phyloP scores from a whole-genome alignment of 1,140 invertebrate genomes.

The Drosophila murphyi region DNA sequence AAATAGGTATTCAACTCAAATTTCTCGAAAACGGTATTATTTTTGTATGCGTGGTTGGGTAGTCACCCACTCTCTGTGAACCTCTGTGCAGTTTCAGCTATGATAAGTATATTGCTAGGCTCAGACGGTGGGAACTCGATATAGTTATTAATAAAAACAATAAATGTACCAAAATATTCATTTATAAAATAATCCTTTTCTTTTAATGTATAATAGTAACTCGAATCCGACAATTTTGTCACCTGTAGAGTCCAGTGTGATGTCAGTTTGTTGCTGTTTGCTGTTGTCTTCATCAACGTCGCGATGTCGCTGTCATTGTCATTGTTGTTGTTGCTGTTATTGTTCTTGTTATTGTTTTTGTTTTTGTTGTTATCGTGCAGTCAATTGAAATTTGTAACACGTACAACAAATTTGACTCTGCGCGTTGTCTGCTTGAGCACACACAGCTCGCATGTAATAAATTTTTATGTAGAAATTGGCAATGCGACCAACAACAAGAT shows the following conservation, averaged over 20 bases:
- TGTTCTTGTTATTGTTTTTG: constrained; percentile 14
- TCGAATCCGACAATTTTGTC: constrained; percentile 32
- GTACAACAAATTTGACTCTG: constrained; percentile 53
- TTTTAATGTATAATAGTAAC: no score
- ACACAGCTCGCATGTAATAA: constrained; percentile 38
- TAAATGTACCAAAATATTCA: no score
- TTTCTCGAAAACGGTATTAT: background rate
- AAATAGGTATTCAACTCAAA: constrained; percentile 6
- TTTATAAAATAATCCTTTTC: no score
- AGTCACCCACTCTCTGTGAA: background rate
- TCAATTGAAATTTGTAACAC: constrained; percentile 59
- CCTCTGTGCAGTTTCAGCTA: background rate
- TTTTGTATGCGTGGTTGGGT: background rate
- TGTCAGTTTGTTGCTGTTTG: constrained; percentile 23
- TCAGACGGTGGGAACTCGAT: no score
- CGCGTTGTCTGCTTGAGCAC: constrained; percentile 20
- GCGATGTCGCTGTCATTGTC: background rate
- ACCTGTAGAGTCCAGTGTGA: constrained; percentile 21
- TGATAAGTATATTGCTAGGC: background rate
- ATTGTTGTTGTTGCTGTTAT: constrained; percentile 6
- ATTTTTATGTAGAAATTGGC: constrained; percentile 60
- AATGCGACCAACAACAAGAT: constrained; percentile 46
- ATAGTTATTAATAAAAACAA: no score
- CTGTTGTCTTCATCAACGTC: constrained; percentile 29
- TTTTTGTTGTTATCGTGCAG: constrained; percentile 33